phyloP scores from a whole-genome alignment of 2,797 vertebrate genomes.

The Silurus aristotelis region DNA sequence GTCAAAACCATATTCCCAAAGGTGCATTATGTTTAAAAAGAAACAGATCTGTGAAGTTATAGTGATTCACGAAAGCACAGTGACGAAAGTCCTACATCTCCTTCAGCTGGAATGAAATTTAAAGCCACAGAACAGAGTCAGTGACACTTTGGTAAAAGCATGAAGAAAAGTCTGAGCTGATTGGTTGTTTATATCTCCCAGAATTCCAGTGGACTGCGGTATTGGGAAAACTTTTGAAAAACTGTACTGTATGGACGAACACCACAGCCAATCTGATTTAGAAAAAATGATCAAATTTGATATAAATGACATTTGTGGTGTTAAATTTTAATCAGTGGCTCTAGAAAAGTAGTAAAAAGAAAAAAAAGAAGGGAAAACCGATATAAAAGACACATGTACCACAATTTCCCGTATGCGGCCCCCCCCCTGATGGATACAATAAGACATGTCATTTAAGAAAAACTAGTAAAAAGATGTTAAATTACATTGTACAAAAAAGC shows the following conservation, averaged over 20 bases:
- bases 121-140: slow-evolving; percentile 22
- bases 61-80: slow-evolving; percentile 32
- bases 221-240: slow-evolving; percentile 21
- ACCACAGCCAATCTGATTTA: slow-evolving; percentile 59
- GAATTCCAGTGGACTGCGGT: slow-evolving; percentile 38
- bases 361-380: neutral
- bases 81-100: neutral
- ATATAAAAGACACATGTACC: slow-evolving; percentile 28
- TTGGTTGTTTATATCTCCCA: slow-evolving; percentile 3
- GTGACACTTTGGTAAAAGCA: slow-evolving; percentile 11
- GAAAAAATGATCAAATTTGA: slow-evolving; percentile 60
- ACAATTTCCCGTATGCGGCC: slow-evolving; percentile 15
- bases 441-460: slow-evolving; percentile 31
- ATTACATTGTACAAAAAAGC: slow-evolving; percentile 52
- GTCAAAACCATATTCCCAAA: neutral
- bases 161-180: neutral
- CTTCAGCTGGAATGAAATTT: slow-evolving; percentile 20
- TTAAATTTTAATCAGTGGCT: slow-evolving; percentile 53
- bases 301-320: neutral
- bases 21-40: neutral
- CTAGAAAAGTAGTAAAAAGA: neutral
- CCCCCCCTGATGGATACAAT: slow-evolving; percentile 33
- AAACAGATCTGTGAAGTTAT: neutral
- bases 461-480: slow-evolving; percentile 55
- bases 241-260: slow-evolving; percentile 1